These are phyloP conservation scores for Orchestes rusci DNA, from an alignment of 2,888 invertebrate genomes.

Conservation along the genomic window DNA sequence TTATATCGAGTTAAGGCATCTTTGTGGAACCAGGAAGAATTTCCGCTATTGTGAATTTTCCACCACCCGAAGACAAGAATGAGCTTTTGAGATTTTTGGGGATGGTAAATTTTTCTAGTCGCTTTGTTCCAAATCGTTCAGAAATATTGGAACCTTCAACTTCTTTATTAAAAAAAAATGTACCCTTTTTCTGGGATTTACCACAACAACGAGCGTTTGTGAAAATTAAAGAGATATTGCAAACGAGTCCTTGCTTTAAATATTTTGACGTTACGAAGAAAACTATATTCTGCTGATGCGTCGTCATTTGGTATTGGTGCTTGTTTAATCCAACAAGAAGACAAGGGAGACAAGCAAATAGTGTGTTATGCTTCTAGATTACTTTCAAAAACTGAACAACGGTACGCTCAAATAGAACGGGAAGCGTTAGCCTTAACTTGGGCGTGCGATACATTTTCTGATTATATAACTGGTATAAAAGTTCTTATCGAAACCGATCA, in stretches of 20 bases:
- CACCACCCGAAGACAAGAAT: conserved; percentile 24
- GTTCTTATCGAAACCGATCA: conserved; percentile 28
- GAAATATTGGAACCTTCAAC: conserved; percentile 9
- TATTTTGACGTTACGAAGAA: conserved; percentile 31
- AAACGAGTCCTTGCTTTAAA: conserved; percentile 29
- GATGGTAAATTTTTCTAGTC: background rate
- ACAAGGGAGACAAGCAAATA: conserved; percentile 23
- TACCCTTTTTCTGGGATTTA: conserved; percentile 1
- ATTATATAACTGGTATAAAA: conserved; percentile 13
- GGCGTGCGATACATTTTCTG: conserved; percentile 31
- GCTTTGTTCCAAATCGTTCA: background rate
- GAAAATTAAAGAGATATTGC: conserved; percentile 4
- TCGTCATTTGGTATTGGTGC: conserved; percentile 12
- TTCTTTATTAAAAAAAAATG: background rate
- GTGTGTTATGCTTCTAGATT: conserved; percentile 36
- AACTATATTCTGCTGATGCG: conserved; percentile 8
- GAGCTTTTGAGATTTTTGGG: conserved; percentile 16
- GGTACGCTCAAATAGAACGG: conserved; percentile 36
- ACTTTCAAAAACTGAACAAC: conserved; percentile 22
- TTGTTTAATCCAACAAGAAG: conserved; percentile 26
- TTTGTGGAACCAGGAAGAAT: background rate
- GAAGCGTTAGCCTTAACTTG: conserved; percentile 36
- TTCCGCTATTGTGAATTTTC: conserved; percentile 18
- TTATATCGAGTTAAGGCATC: conserved; percentile 12
- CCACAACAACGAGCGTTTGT: conserved; percentile 24